phyloP scores from a whole-genome alignment of 2,797 vertebrate genomes.

The Sus cebifrons region DNA sequence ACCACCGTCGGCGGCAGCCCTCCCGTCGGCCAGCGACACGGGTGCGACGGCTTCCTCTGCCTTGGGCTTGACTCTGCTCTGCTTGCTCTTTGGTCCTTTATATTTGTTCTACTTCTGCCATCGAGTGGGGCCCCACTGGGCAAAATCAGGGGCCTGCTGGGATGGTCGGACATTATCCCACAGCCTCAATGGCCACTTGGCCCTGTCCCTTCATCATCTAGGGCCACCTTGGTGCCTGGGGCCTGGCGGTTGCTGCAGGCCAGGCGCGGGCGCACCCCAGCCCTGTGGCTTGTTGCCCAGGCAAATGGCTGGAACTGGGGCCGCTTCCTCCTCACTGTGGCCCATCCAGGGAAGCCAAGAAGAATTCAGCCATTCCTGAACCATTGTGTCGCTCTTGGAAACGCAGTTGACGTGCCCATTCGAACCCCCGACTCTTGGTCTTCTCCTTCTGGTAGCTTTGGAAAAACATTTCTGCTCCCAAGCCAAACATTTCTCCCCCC shows the following conservation, averaged over 20 bases:
- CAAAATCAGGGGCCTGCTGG: not conserved
- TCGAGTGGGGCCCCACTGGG: not conserved
- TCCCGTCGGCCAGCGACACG: not conserved
- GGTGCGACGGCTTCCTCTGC: not conserved
- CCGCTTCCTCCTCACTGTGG: not conserved
- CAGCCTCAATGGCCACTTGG: not conserved
- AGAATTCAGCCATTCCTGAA: slow-evolving; percentile 56
- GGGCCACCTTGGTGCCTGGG: not conserved
- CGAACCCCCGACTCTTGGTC: slow-evolving; percentile 29
- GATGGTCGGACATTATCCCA: not conserved
- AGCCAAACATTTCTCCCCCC: slow-evolving; percentile 62
- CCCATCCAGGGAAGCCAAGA: not conserved
- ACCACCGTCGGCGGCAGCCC: not conserved
- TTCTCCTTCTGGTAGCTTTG: slow-evolving; percentile 62
- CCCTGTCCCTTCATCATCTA: not conserved
- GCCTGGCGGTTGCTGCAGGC: not conserved
- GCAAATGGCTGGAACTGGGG: not conserved
- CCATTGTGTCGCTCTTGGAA: slow-evolving; percentile 41
- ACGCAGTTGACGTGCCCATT: slow-evolving; percentile 30
- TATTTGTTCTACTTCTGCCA: not conserved
- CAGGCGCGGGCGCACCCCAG: not conserved
- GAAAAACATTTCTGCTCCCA: slow-evolving; percentile 64
- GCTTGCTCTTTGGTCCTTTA: not conserved
- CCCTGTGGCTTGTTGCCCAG: not conserved
- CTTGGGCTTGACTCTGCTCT: not conserved